Evolutionary conservation across 2,113 vertebrate species (phyloP).

Genomic region (Coptodon rendalli): DNA sequence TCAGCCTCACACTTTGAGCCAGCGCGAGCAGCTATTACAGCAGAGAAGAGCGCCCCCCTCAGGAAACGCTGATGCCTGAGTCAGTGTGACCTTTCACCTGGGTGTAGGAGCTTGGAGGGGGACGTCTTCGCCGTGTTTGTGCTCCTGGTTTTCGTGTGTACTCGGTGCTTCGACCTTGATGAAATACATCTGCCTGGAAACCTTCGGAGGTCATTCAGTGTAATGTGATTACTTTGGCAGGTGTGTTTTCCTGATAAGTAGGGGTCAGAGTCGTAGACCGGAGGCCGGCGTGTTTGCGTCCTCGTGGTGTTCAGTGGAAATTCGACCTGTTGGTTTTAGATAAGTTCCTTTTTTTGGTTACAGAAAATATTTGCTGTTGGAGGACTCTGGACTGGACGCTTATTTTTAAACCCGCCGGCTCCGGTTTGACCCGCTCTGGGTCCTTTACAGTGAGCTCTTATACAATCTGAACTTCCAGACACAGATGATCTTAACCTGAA

Average conservation of each 20-base stretch:
- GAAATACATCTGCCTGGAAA: background rate
- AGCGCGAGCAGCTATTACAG: background rate
- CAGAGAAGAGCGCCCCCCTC: background rate
- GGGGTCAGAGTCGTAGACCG: background rate
- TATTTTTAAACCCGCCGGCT: background rate
- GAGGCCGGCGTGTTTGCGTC: background rate
- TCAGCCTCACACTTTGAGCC: background rate
- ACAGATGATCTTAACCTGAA: background rate
- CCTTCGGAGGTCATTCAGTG: background rate
- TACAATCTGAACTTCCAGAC: background rate
- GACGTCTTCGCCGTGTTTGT: background rate
- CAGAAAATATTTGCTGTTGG: conserved; percentile 19
- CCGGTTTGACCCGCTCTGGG: background rate
- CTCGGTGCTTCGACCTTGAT: background rate
- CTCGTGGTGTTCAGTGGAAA: background rate
- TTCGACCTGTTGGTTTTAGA: conserved; percentile 14
- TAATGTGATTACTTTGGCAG: background rate
- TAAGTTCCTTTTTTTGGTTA: conserved; percentile 6
- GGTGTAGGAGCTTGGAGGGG: background rate
- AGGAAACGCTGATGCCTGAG: background rate
- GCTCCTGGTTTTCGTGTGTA: background rate
- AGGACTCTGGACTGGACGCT: background rate
- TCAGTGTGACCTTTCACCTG: background rate
- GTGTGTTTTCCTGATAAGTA: background rate
- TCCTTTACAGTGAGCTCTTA: background rate